Percentiles rank a stretch among this genome's conserved stretches.
Conservation (phyloP, 2,888 invertebrate genomes). For the Heliothis peltigera region DNA sequence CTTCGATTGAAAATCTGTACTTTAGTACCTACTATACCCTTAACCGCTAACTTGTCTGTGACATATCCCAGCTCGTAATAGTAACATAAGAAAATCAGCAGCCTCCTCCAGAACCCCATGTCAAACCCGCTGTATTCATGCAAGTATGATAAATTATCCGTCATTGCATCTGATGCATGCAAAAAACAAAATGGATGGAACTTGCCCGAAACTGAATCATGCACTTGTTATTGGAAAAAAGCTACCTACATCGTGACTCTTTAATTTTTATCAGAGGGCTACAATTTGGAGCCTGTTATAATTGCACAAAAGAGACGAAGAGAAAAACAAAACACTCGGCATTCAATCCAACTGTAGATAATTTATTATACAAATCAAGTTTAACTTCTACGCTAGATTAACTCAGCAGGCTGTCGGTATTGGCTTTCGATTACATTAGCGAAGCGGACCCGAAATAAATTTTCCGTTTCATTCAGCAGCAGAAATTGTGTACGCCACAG, state of each 20-base stretch:
- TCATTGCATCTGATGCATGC: slow-evolving; percentile 62
- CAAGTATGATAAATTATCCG: slow-evolving; percentile 57
- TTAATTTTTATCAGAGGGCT: slow-evolving; percentile 32
- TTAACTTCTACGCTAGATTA: slow-evolving; percentile 57
- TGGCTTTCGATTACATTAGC: slow-evolving; percentile 63
- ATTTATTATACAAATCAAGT: slow-evolving; percentile 54
- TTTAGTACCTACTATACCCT: no score
- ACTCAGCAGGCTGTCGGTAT: slow-evolving; percentile 61
- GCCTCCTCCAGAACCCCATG: slow-evolving; percentile 11
- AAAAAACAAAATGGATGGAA: slow-evolving; percentile 63
- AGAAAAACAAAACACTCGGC: slow-evolving; percentile 26
- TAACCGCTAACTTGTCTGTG: no score
- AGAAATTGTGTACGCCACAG: slow-evolving; percentile 42
- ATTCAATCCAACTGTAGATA: slow-evolving; percentile 19
- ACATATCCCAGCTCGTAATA: not conserved
- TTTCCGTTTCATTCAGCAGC: slow-evolving; percentile 64
- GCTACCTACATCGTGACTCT: slow-evolving; percentile 28
- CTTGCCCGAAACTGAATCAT: slow-evolving; percentile 71
- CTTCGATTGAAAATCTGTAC: no score
- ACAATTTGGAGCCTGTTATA: slow-evolving; percentile 13
- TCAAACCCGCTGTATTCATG: slow-evolving; percentile 36
- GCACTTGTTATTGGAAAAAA: slow-evolving; percentile 36
- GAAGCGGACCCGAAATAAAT: slow-evolving; percentile 67
- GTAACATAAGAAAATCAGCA: not conserved
- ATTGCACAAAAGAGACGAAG: slow-evolving; percentile 20